Base-by-base conservation (phyloP, 2,797 vertebrate genomes). In the Jordanella pulchra region DNA sequence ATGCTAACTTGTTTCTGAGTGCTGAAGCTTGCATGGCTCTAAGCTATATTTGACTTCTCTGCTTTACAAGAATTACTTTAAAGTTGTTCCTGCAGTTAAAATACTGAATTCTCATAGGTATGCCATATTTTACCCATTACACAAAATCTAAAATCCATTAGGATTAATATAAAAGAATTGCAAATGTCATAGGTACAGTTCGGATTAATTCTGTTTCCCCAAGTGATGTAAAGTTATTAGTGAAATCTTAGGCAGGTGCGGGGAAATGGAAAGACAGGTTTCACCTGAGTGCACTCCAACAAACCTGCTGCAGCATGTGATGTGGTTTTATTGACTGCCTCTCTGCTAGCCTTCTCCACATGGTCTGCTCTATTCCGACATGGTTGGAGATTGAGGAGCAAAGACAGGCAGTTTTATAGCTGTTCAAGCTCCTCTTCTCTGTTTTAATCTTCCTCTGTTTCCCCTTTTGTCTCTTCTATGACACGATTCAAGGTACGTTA, bases 311-410 rank as follows among this genome's bases (percentile, higher is more conserved):
- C 77, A 73, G 58, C 75, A 76, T 77, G 83, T 79, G 86, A 86
- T 82, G 78, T 85, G 83, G 78, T 75, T 78, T 82, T 91, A 92
- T 91, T 86, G 91, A 92, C 90, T 86, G 75, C 73, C 78, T 89
- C 72, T 83, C 82, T 82, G 72, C 50, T 77, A 77, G 82, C 71
- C 80, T 73, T 83, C 78, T 84, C 79, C 80, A 76, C 61, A 54
- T 51, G 47, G 65, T 71, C 83, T 83, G 67, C 72, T 77, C 75
- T 67, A 67, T 87, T 87, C 81, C 84, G 81, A 80, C 77, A 79
- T 75, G 82, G 84, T 82, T 75, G 75, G 85, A 86, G 72, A 80
- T 25, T 60, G 56, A 77, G 72, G 77, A 70, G 69, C 54, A 44
- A 48, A 14, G 51, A 78, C 64, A 87, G 77, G 82, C 75, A 72